These are phyloP conservation scores for Dorcus hopei DNA, from an alignment of 2,888 invertebrate species.

Conservation along the genomic window DNA sequence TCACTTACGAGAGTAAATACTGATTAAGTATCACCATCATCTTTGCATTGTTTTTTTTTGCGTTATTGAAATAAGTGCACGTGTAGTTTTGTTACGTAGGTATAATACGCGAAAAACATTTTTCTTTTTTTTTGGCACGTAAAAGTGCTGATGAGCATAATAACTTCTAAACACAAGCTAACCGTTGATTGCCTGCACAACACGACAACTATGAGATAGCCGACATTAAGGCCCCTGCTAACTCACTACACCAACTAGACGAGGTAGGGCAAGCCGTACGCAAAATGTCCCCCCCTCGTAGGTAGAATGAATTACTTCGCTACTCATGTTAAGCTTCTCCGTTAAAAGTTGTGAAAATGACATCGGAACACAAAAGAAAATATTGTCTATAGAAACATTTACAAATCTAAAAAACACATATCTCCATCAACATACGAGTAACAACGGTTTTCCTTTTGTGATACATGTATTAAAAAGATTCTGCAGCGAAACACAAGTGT, in stretches of 20 bases:
- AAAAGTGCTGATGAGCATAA: slow-evolving; percentile 7
- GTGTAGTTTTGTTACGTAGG: no score
- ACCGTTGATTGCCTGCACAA: slow-evolving; percentile 50
- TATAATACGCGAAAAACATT: no score
- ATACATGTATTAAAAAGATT: no score
- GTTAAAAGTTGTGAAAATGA: neutral
- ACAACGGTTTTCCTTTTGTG: neutral
- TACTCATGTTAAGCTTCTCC: neutral
- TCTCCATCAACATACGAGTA: slow-evolving; percentile 1
- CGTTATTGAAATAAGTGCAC: no score
- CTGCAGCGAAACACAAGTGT: no score
- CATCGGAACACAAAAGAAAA: no score
- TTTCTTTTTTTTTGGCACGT: neutral
- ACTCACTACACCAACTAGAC: slow-evolving; percentile 37
- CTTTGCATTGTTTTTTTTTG: no score
- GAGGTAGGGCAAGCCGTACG: neutral
- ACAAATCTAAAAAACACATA: slow-evolving; percentile 11
- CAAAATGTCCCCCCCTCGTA: no score
- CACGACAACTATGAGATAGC: slow-evolving; percentile 50
- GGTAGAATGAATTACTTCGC: no score
- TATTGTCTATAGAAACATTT: neutral
- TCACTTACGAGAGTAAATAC: no score
- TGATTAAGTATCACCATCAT: no score
- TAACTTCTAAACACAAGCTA: slow-evolving; percentile 37
- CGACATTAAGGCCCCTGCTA: slow-evolving; percentile 50